Evolutionary conservation across 2,888 invertebrate genomes (phyloP), one percentile per base, ranked within the genome.

Genomic region (Phania funesta): DNA sequence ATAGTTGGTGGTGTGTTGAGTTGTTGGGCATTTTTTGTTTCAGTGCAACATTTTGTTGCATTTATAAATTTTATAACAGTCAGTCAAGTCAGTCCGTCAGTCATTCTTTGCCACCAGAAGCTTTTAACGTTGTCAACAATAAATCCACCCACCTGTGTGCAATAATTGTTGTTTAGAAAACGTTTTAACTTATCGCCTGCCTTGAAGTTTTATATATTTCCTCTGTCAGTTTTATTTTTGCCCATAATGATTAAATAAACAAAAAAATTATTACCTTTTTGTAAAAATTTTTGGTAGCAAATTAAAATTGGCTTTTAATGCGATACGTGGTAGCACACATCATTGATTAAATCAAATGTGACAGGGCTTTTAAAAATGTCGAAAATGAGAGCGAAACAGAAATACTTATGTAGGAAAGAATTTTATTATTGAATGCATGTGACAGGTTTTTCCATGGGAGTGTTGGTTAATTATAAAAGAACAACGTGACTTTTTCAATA

Each of bases 61-160:
- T 64, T 56, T 22, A 18, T n/a, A n/a, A n/a, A n/a, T 48, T 70
- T 70, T 58, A 35, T 38, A 16, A n/a, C 32, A 22, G 22, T 44
- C 54, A 54, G 32, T 64, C 24, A 16, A n/a, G 44, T 44, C 41
- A 26, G 60, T 68, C 41, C 24, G 29, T 64, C 70, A 46, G 24
- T 29, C 50, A 60, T 29, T 24, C 64, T 68, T 64, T 74, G 65
- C 78, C 65, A 80, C 81, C 85, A 85, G 85, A 84, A 85, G 85
- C 85, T 79, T 75, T 65, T 83, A 75, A 70, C 77, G 76, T 73
- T 80, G 85, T 85, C 85, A 83, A 84, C 78, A 82, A 85, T 85
- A 85, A 85, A 85, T 85, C 84, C 85, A 74, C 85, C 85, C 85
- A 85, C 85, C 76, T 78, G 70, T 78, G 70, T 65, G 48, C 44